Evolutionary conservation across 2,113 vertebrate species (phyloP).

Genomic region (Epinephelus cyanopodus): DNA sequence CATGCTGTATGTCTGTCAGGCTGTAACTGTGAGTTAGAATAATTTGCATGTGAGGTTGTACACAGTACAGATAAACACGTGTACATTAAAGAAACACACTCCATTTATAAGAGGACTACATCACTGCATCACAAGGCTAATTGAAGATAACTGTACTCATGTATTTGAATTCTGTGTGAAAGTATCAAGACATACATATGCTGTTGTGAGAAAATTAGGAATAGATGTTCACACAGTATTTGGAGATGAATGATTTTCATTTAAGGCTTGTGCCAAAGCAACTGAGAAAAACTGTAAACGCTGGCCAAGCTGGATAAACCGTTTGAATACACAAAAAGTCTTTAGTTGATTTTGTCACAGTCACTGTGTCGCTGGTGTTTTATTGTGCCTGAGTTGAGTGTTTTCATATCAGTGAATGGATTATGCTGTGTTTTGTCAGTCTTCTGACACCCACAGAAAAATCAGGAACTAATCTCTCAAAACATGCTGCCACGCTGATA

Average conservation of each 20-base stretch:
- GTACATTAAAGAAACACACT: not conserved
- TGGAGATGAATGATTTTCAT: slow-evolving; percentile 14
- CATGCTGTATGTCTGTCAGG: not conserved
- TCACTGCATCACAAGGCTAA: not conserved
- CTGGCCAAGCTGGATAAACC: not conserved
- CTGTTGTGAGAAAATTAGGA: slow-evolving; percentile 11
- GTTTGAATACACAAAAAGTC: not conserved
- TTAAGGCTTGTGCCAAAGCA: not conserved
- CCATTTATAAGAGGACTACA: not conserved
- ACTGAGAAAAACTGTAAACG: slow-evolving; percentile 3
- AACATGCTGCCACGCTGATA: not conserved
- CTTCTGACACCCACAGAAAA: slow-evolving; percentile 20
- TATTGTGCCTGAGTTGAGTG: slow-evolving; percentile 17
- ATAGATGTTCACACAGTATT: slow-evolving; percentile 14
- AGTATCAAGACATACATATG: not conserved
- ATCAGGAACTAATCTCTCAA: not conserved
- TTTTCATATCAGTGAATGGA: slow-evolving; percentile 25
- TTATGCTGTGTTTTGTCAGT: not conserved
- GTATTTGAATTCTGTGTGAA: not conserved
- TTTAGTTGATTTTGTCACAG: slow-evolving; percentile 3
- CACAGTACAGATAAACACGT: not conserved
- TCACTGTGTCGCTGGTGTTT: slow-evolving; percentile 1
- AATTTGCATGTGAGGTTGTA: not conserved
- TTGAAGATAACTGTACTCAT: not conserved
- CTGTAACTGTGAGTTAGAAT: not conserved